phyloP scores from a whole-genome alignment of 1,140 invertebrate species.

The Drosophila ironensis region DNA sequence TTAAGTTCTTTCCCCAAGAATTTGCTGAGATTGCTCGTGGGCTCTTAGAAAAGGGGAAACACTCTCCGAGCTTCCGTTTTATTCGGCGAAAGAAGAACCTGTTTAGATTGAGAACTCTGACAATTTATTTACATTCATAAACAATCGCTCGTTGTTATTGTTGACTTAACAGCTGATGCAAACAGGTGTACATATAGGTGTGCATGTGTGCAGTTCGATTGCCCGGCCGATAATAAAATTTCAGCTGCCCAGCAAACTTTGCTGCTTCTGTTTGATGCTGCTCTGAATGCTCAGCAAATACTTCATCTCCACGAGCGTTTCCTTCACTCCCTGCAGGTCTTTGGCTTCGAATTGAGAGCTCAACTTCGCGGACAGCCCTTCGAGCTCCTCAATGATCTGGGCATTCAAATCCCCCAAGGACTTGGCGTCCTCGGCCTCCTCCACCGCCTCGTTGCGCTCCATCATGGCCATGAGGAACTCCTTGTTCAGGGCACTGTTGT shows the following conservation, averaged over 20 bases:
- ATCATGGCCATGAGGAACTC: slow-evolving; percentile 93
- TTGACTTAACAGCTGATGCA: slow-evolving; percentile 19
- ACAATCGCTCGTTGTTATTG: slow-evolving; percentile 6
- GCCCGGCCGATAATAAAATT: slow-evolving; percentile 14
- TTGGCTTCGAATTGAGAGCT: slow-evolving; percentile 85
- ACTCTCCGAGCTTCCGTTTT: slow-evolving; percentile 1
- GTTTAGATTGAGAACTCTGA: slow-evolving; percentile 1
- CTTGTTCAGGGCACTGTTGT: slow-evolving; percentile 86
- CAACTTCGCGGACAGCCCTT: slow-evolving; percentile 84
- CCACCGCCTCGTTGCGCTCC: slow-evolving; percentile 93
- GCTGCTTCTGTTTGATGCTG: slow-evolving; percentile 87
- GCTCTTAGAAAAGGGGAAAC: slow-evolving; percentile 4
- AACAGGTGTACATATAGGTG: slow-evolving; percentile 8
- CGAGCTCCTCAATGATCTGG: slow-evolving; percentile 85
- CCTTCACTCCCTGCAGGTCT: slow-evolving; percentile 85
- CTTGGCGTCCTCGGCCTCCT: slow-evolving; percentile 84
- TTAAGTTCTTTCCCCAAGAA: slow-evolving; percentile 12
- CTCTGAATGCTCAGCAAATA: slow-evolving; percentile 91
- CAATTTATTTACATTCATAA: slow-evolving; percentile 18
- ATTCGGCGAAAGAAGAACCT: background rate
- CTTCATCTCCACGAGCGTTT: slow-evolving; percentile 88
- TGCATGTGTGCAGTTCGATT: slow-evolving; percentile 3
- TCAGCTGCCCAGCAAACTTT: slow-evolving; percentile 42
- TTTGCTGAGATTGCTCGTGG: background rate
- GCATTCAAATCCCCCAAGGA: slow-evolving; percentile 85